Evolutionary conservation across 2,797 vertebrate genomes (phyloP).

Genomic region (Typhlichthys subterraneus): DNA sequence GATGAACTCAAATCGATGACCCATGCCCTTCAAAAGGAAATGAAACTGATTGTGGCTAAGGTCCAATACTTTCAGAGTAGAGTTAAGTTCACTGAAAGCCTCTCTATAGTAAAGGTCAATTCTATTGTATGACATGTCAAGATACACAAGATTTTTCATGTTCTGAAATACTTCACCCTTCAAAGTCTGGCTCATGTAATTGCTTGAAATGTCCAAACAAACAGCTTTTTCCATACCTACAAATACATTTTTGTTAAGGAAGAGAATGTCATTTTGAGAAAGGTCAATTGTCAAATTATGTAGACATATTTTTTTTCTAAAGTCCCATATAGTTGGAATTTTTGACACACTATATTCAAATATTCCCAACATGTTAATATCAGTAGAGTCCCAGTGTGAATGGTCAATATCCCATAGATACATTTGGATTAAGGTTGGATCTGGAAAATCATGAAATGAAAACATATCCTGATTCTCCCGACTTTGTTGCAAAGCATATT

Average conservation of each 20-base stretch:
- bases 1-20: slow-evolving; percentile 77
- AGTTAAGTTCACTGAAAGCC: slow-evolving; percentile 71
- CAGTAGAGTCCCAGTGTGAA: slow-evolving; percentile 23
- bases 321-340: slow-evolving; percentile 40
- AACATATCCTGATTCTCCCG: slow-evolving; percentile 35
- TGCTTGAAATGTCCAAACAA: slow-evolving; percentile 82
- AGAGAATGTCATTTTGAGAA: slow-evolving; percentile 81
- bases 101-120: slow-evolving; percentile 77
- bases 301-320: slow-evolving; percentile 53
- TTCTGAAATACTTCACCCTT: slow-evolving; percentile 55
- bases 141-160: slow-evolving; percentile 66
- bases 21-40: slow-evolving; percentile 82
- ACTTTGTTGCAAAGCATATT: slow-evolving; percentile 4
- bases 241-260: slow-evolving; percentile 64
- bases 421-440: slow-evolving; percentile 7
- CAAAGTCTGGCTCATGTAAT: slow-evolving; percentile 81
- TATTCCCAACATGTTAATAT: slow-evolving; percentile 12
- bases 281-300: slow-evolving; percentile 67
- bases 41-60: slow-evolving; percentile 82
- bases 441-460: neutral
- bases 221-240: slow-evolving; percentile 74
- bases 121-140: slow-evolving; percentile 81
- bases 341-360: neutral
- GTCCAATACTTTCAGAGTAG: slow-evolving; percentile 76
- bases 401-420: slow-evolving; percentile 15